phyloP scores from a whole-genome alignment of 1,140 invertebrate species.

The Anastrepha obliqua region DNA sequence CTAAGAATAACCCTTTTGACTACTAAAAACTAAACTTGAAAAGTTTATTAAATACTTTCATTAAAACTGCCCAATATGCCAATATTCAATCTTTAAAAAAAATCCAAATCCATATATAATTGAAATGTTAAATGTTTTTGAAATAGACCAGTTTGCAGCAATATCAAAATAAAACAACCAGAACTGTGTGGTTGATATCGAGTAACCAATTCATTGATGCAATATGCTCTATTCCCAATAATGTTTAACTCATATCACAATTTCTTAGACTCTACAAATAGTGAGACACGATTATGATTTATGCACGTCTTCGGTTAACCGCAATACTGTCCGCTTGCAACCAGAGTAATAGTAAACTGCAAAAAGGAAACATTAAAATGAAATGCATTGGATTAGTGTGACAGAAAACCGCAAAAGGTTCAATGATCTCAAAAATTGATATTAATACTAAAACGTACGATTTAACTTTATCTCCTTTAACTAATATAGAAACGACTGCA shows the following conservation, averaged over 20 bases:
- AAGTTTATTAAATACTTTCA: too few species aligned
- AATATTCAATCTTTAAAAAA: too few species aligned
- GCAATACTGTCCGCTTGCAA: constrained; percentile 58
- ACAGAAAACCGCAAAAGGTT: constrained; percentile 64
- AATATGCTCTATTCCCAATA: constrained; percentile 3
- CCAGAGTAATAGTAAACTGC: constrained; percentile 38
- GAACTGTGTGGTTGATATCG: too few species aligned
- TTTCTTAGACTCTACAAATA: constrained; percentile 67
- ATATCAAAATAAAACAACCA: too few species aligned
- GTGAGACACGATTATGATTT: constrained; percentile 74
- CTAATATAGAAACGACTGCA: background rate
- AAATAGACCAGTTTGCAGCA: too few species aligned
- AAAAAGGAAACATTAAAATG: background rate
- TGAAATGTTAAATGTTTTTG: too few species aligned
- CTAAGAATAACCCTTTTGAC: too few species aligned
- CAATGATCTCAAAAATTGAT: constrained; percentile 65
- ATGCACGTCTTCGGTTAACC: constrained; percentile 73
- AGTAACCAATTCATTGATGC: background rate
- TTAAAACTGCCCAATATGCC: too few species aligned
- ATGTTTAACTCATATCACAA: background rate
- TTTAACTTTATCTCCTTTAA: background rate
- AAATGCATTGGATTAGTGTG: background rate
- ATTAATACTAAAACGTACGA: constrained; percentile 32
- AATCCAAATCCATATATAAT: too few species aligned
- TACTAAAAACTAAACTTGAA: too few species aligned